phyloP scores from a whole-genome alignment of 2,113 vertebrate genomes.

The Mus musculus region GRCm39 chr12:106690501-106691000 shows the following conservation, averaged over 20 bases:
- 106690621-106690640: accelerated
- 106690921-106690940: not conserved
- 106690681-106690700: not conserved
- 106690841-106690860: accelerated
- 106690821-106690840: accelerated
- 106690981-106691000: not conserved
- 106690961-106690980: not conserved
- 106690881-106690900: not conserved
- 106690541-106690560: not conserved
- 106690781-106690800: not conserved
- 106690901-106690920: not conserved
- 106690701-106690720: not conserved
- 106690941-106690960: not conserved
- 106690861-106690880: not conserved
- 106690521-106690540: not conserved
- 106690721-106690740: not conserved
- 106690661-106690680: not conserved
- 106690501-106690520: accelerated
- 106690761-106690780: not conserved
- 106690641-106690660: not conserved
- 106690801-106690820: not conserved
- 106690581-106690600: not conserved
- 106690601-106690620: accelerated
- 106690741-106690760: not conserved
- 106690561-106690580: not conserved